These are phyloP conservation scores for Parauchenoglanis ngamensis DNA, from an alignment of 2,797 vertebrate genomes.

Conservation along the genomic window DNA sequence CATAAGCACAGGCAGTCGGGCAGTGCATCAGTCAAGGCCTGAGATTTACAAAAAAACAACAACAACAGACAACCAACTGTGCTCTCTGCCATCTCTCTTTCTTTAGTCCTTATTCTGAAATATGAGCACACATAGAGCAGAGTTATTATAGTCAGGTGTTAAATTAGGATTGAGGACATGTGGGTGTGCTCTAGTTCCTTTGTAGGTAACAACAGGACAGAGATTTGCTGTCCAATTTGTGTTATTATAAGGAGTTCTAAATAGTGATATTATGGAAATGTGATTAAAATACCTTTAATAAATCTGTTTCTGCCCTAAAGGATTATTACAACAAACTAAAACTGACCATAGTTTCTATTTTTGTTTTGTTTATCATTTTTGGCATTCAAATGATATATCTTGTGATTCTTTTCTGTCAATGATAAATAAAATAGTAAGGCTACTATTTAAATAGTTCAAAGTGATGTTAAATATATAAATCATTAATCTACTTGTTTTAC, in stretches of 20 bases:
- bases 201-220: not conserved
- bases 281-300: not conserved
- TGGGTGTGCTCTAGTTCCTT: not conserved
- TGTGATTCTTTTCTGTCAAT: not conserved
- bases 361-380: not conserved
- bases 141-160: slow-evolving; percentile 10
- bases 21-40: slow-evolving; percentile 2
- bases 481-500: too few species aligned
- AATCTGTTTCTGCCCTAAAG: not conserved
- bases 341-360: not conserved
- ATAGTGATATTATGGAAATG: not conserved
- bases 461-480: not conserved
- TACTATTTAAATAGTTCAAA: not conserved
- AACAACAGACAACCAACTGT: not conserved
- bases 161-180: slow-evolving; percentile 4
- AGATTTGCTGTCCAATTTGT: not conserved
- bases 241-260: not conserved
- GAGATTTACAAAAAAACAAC: not conserved
- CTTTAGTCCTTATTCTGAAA: slow-evolving; percentile 7
- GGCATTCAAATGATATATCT: not conserved
- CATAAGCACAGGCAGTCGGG: slow-evolving; percentile 5
- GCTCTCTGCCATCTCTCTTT: not conserved
- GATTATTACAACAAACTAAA: not conserved
- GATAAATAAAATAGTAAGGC: not conserved
- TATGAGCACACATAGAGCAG: not conserved